Evolutionary conservation across 1,140 invertebrate genomes (phyloP).

Genomic region (Apocrypta bakeri): DNA sequence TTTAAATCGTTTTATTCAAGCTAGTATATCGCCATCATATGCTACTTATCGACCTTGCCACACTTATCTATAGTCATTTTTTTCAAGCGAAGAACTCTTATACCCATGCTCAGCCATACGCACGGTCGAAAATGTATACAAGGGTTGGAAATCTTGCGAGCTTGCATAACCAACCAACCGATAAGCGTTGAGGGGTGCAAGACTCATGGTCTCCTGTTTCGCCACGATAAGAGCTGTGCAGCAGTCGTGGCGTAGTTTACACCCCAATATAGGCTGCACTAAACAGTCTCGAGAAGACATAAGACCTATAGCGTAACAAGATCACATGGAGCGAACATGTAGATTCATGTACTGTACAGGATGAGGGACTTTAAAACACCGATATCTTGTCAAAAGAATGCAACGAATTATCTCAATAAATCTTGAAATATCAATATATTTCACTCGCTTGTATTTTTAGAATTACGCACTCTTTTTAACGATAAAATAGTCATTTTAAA

Average conservation of each 20-base stretch:
- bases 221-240: conserved; percentile 51
- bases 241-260: neutral
- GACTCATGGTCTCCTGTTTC: conserved; percentile 46
- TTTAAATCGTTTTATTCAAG: neutral
- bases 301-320: conserved; percentile 22
- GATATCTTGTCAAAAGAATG: neutral
- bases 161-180: neutral
- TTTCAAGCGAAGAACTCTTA: too few relatives aligned
- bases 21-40: neutral
- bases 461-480: too few relatives aligned
- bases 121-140: conserved; percentile 43
- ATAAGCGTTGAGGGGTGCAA: conserved; percentile 2
- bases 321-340: conserved; percentile 23
- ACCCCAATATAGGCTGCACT: neutral
- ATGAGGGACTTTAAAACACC: conserved; percentile 19
- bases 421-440: too few relatives aligned
- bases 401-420: conserved; percentile 32
- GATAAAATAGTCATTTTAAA: too few relatives aligned
- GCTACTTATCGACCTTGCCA: too few relatives aligned
- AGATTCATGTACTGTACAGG: neutral
- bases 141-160: conserved; percentile 20
- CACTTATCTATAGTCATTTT: too few relatives aligned
- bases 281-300: neutral
- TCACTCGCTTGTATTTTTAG: too few relatives aligned
- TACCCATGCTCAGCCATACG: conserved; percentile 48